These are phyloP conservation scores for Procambarus virginalis DNA, from an alignment of 1,140 invertebrate species.

Conservation along the genomic window DNA sequence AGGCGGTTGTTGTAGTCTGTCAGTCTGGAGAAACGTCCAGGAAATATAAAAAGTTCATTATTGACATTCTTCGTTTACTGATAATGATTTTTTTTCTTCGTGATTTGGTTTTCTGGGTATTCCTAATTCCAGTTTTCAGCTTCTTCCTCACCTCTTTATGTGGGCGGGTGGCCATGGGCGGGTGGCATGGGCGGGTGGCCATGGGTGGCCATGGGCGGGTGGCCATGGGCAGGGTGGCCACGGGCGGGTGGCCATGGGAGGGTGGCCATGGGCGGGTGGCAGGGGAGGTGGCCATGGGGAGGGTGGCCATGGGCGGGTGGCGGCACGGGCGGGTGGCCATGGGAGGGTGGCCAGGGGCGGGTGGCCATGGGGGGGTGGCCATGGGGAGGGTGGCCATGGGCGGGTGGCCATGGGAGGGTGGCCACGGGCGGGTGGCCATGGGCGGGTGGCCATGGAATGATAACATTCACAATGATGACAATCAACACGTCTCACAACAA, in stretches of 20 bases:
- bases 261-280: neutral
- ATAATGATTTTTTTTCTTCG: no score
- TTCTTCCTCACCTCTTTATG: no score
- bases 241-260: neutral
- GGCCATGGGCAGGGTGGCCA: neutral
- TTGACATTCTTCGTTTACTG: no score
- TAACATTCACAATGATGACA: no score
- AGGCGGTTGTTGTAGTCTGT: no score
- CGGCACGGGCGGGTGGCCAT: neutral
- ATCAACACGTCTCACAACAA: no score
- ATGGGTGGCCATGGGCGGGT: neutral
- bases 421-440: no score
- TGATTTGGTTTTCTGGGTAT: no score
- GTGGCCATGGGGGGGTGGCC: neutral
- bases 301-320: neutral
- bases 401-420: neutral
- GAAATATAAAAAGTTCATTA: no score
- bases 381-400: neutral
- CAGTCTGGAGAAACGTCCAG: no score
- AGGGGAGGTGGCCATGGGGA: no score
- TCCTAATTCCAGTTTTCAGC: no score
- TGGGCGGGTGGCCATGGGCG: neutral
- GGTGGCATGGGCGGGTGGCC: neutral
- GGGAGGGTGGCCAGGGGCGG: neutral
- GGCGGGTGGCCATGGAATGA: neutral